These are phyloP conservation scores for Gari tellinella DNA, from an alignment of 2,888 invertebrate species.

Conservation along the genomic window DNA sequence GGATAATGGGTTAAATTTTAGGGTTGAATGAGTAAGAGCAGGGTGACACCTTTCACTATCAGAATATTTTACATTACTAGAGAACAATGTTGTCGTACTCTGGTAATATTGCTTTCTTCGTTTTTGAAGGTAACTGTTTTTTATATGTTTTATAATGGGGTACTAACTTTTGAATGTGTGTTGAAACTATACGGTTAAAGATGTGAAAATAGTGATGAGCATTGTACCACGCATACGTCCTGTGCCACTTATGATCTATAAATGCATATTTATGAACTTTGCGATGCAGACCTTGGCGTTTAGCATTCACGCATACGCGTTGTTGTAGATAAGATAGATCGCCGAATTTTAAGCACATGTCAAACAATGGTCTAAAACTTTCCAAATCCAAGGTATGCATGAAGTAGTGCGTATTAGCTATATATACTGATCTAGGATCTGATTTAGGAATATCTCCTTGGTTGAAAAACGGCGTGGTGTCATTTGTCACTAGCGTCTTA, in stretches of 20 bases:
- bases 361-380: not conserved
- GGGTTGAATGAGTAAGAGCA: too few species aligned
- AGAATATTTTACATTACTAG: too few species aligned
- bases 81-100: too few species aligned
- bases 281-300: not conserved
- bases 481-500: not conserved
- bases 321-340: not conserved
- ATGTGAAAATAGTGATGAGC: too few species aligned
- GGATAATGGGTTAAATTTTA: too few species aligned
- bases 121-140: too few species aligned
- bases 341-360: not conserved
- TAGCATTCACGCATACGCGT: slow-evolving; percentile 3
- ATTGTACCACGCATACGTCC: not conserved
- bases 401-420: slow-evolving; percentile 31
- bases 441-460: not conserved
- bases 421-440: slow-evolving; percentile 13
- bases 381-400: not conserved
- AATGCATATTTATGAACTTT: slow-evolving; percentile 5
- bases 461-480: slow-evolving; percentile 24
- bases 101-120: too few species aligned
- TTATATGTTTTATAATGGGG: too few species aligned
- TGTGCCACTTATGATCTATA: slow-evolving; percentile 10
- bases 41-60: too few species aligned
- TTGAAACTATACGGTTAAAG: too few species aligned
- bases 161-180: too few species aligned